A percentile compares a stretch with the other conserved stretches of the same genome.
phyloP scores from a whole-genome alignment of 1,140 invertebrate species.

The Cyclargus thomasi region DNA sequence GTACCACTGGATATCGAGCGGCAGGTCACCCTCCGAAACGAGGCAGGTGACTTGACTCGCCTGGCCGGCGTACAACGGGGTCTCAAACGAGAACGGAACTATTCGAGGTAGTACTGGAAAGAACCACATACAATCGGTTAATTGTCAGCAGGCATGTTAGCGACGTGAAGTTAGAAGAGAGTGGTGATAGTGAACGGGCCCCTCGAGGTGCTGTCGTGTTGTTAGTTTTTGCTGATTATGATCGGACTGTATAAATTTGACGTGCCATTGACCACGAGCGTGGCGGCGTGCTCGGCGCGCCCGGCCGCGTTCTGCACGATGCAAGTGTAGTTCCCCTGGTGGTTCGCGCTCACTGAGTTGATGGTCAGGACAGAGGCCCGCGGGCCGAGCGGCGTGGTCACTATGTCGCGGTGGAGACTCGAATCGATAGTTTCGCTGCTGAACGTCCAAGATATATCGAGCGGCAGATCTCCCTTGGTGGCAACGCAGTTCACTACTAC shows the following conservation, averaged over 20 bases:
- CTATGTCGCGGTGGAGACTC: conserved; percentile 67
- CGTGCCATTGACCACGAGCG: conserved; percentile 78
- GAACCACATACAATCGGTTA: conserved; percentile 63
- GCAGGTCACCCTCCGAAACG: conserved; percentile 87
- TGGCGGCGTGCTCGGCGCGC: conserved; percentile 75
- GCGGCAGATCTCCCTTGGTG: conserved; percentile 84
- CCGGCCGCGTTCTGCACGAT: conserved; percentile 79
- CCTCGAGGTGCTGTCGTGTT: conserved; percentile 52
- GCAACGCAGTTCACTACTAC: conserved; percentile 83
- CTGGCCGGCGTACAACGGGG: conserved; percentile 81
- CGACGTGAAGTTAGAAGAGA: conserved; percentile 47
- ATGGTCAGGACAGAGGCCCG: conserved; percentile 78
- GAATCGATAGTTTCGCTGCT: conserved; percentile 75
- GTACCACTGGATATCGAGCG: conserved; percentile 87
- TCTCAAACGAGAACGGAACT: conserved; percentile 83
- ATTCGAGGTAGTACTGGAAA: conserved; percentile 84
- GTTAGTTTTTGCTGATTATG: conserved; percentile 52
- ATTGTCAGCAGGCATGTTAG: conserved; percentile 62
- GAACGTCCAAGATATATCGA: conserved; percentile 84
- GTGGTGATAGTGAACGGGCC: conserved; percentile 41
- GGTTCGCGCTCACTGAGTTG: conserved; percentile 75
- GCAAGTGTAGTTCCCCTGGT: conserved; percentile 82
- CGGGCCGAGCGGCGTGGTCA: conserved; percentile 72
- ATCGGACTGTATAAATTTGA: conserved; percentile 28
- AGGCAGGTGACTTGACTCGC: conserved; percentile 84